These are phyloP conservation scores for Psittacula cyanocephala DNA, from an alignment of 2,113 vertebrate species.

Conservation along the genomic window DNA sequence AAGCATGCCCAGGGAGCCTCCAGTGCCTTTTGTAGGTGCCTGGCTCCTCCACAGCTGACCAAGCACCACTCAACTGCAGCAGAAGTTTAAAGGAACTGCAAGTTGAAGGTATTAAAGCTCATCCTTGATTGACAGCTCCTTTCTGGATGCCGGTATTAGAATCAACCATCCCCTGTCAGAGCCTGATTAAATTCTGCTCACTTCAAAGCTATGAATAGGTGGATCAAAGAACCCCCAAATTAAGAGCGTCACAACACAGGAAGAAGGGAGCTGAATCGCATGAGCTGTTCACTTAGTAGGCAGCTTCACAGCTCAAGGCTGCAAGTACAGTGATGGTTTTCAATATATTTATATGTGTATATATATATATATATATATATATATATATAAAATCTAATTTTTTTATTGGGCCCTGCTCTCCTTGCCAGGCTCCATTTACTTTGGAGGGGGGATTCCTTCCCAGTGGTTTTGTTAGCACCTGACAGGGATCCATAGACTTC, in stretches of 20 bases:
- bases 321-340: background rate
- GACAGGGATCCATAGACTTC: background rate
- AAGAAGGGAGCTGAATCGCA: constrained; percentile 48
- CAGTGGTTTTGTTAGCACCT: background rate
- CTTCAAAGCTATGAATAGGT: constrained; percentile 40
- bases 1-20: background rate
- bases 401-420: background rate
- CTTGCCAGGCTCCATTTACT: background rate
- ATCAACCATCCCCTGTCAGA: background rate
- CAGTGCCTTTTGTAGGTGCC: background rate
- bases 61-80: background rate
- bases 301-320: constrained; percentile 32
- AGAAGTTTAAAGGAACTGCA: background rate
- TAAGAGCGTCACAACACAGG: background rate
- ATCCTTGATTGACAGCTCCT: constrained; percentile 42
- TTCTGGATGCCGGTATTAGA: background rate
- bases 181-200: constrained; percentile 55
- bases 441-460: background rate
- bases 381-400: no score
- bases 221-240: constrained; percentile 58
- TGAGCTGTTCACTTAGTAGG: constrained; percentile 23
- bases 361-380: no score
- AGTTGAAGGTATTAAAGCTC: constrained; percentile 4
- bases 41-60: background rate
- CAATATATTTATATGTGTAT: background rate